phyloP scores from a whole-genome alignment of 2,113 vertebrate genomes.

The Formicarius rufipectus region DNA sequence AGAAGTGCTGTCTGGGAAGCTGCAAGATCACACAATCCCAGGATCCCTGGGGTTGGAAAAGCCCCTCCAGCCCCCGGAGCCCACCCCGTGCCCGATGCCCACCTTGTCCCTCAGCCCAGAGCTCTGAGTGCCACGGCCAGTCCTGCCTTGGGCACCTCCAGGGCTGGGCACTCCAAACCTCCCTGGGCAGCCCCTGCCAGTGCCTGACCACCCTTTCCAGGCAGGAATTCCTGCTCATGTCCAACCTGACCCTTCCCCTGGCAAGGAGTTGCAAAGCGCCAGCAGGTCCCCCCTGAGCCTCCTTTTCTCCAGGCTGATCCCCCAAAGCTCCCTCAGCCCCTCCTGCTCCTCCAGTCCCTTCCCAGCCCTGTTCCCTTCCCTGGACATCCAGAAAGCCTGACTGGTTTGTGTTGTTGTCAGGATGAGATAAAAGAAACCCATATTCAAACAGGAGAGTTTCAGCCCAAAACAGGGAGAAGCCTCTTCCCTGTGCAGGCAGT shows the following conservation, averaged over 20 bases:
- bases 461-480: background rate
- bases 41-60: background rate
- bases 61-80: fast-evolving
- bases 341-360: background rate
- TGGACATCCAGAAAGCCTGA: background rate
- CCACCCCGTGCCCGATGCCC: fast-evolving
- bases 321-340: background rate
- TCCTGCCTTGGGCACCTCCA: background rate
- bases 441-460: background rate
- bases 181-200: background rate
- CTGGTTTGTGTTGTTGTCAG: background rate
- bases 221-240: background rate
- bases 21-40: background rate
- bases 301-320: background rate
- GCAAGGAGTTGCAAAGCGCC: background rate
- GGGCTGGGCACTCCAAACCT: background rate
- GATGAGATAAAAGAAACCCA: background rate
- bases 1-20: background rate
- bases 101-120: background rate
- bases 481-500: background rate
- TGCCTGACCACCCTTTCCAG: background rate
- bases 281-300: background rate
- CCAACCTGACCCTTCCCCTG: background rate
- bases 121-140: background rate
- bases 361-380: background rate